Evolutionary conservation across 1,140 invertebrate genomes (phyloP).

Genomic region (Temnothorax nylanderi): DNA sequence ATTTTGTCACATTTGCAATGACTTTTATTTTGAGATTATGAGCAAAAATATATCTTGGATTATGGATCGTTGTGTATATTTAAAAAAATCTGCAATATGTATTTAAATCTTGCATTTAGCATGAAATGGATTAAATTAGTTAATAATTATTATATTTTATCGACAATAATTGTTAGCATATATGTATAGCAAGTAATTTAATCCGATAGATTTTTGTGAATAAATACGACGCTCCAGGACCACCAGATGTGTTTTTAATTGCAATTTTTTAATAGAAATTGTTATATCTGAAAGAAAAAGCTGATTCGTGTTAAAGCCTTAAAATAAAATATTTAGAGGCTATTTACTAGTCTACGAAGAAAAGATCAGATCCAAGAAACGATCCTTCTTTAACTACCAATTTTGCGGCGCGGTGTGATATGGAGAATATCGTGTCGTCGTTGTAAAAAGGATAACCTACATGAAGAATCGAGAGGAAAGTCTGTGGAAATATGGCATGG

Average conservation of each 20-base stretch:
- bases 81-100: background rate
- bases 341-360: background rate
- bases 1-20: background rate
- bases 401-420: background rate
- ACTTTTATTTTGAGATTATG: background rate
- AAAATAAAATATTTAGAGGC: background rate
- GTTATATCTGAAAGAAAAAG: slow-evolving; percentile 9
- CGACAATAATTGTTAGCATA: background rate
- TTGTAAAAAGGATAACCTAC: slow-evolving; percentile 29
- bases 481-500: slow-evolving; percentile 29
- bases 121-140: background rate
- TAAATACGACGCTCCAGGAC: background rate
- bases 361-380: background rate
- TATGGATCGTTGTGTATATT: background rate
- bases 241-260: background rate
- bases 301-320: background rate
- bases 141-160: background rate
- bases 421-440: background rate
- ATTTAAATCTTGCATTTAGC: background rate
- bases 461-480: slow-evolving; percentile 16
- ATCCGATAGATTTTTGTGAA: background rate
- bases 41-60: background rate
- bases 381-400: slow-evolving; percentile 30
- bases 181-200: background rate
- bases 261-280: background rate